Conservation (phyloP, 2,888 invertebrate genomes). For the Willowsia nigromaculata region DNA sequence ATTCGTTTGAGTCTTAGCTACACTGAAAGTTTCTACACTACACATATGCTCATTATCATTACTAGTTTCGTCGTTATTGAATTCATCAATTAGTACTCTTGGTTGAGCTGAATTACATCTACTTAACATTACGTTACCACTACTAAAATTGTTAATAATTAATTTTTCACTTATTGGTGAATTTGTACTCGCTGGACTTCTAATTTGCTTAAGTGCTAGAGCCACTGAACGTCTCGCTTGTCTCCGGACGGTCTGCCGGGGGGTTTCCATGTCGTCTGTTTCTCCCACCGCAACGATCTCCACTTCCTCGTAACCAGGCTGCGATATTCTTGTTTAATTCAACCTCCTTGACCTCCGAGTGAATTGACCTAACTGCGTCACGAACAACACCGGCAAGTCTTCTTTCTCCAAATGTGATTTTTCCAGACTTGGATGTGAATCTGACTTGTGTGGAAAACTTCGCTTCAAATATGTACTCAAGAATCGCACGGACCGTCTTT, state of each 20-base stretch:
- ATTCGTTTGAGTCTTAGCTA: background rate
- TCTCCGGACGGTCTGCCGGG: background rate
- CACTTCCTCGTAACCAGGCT: background rate
- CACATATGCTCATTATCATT: background rate
- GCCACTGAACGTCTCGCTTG: background rate
- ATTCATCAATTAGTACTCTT: background rate
- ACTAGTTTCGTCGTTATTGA: background rate
- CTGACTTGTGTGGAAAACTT: background rate
- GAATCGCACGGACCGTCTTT: background rate
- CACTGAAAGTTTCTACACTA: background rate
- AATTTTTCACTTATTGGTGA: too few species aligned
- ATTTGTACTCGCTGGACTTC: background rate
- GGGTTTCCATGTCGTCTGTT: constrained; percentile 1
- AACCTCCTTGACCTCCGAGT: background rate
- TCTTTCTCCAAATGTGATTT: background rate
- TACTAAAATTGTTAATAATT: background rate
- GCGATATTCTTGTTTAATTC: background rate
- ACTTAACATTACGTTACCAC: too few species aligned
- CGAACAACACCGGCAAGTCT: background rate
- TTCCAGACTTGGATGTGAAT: background rate
- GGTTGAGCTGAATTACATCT: background rate
- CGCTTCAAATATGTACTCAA: background rate
- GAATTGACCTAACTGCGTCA: background rate
- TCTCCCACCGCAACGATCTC: background rate
- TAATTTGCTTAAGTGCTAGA: background rate